phyloP scores from a whole-genome alignment of 2,113 vertebrate species.

The Kryptolebias marmoratus region DNA sequence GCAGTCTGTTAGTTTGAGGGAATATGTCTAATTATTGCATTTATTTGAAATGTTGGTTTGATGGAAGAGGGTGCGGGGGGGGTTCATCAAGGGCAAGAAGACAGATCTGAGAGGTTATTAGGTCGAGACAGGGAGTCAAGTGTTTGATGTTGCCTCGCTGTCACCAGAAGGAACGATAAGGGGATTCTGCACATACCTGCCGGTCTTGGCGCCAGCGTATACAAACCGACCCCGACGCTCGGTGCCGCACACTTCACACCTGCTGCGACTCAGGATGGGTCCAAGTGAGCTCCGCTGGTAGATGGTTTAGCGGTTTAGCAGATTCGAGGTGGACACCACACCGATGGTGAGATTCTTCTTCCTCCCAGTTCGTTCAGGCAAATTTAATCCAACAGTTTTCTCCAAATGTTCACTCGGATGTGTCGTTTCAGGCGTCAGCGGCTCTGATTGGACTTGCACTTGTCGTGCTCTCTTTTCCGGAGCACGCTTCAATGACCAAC shows the following conservation, averaged over 20 bases:
- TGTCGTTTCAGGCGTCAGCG: constrained; percentile 61
- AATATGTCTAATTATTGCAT: constrained; percentile 24
- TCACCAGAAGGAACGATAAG: constrained; percentile 79
- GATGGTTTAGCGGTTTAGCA: constrained; percentile 1
- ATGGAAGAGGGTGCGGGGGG: constrained; percentile 21
- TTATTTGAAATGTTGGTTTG: constrained; percentile 45
- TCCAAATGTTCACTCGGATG: background rate
- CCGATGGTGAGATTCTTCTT: constrained; percentile 60
- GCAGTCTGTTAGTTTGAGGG: background rate
- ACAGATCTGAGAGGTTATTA: constrained; percentile 63
- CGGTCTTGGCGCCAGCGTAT: constrained; percentile 62
- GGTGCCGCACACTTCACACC: constrained; percentile 28
- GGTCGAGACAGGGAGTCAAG: constrained; percentile 32
- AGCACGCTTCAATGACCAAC: constrained; percentile 45
- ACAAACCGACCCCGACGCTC: constrained; percentile 62
- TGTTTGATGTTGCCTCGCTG: constrained; percentile 81
- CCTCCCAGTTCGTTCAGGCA: background rate
- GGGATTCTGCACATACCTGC: constrained; percentile 84
- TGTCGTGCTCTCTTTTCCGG: constrained; percentile 56
- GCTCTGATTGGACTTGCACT: constrained; percentile 52
- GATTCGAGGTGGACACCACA: constrained; percentile 46
- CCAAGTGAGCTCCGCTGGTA: background rate
- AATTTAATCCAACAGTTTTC: background rate
- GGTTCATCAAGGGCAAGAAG: constrained; percentile 50
- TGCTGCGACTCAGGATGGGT: constrained; percentile 42